Conservation (phyloP, 2,113 vertebrate species). For the Caranx ignobilis region DNA sequence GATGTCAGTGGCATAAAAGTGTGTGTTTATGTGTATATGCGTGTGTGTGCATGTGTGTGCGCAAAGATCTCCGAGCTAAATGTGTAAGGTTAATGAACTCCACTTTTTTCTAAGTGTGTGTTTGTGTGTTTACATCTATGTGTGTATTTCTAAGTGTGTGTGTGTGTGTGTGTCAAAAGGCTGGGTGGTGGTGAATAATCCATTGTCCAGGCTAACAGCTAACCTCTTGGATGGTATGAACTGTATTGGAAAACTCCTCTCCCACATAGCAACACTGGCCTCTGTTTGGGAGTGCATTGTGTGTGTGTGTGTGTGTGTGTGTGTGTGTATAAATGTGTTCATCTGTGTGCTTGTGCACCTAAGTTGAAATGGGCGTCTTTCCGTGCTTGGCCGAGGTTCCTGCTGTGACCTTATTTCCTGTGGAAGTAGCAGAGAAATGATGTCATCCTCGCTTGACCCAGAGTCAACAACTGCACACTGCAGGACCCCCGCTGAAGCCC, state of each 20-base stretch:
- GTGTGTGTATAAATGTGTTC: constrained; percentile 43
- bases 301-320: constrained; percentile 33
- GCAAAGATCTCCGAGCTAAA: constrained; percentile 20
- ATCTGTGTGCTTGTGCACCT: constrained; percentile 51
- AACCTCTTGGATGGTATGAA: constrained; percentile 61
- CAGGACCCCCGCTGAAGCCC: background rate
- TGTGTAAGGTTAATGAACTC: constrained; percentile 20
- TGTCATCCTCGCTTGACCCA: constrained; percentile 75
- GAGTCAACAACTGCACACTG: constrained; percentile 71
- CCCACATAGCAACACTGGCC: constrained; percentile 48
- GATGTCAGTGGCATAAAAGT: constrained; percentile 62
- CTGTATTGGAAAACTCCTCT: constrained; percentile 57
- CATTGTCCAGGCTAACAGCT: constrained; percentile 54
- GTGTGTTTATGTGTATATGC: constrained; percentile 28
- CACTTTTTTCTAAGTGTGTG: constrained; percentile 1
- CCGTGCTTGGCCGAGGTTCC: constrained; percentile 74
- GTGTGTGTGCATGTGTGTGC: background rate
- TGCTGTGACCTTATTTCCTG: constrained; percentile 86
- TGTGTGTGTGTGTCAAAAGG: constrained; percentile 15
- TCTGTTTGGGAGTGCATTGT: constrained; percentile 28
- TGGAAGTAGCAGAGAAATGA: constrained; percentile 75
- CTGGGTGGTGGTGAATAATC: constrained; percentile 30
- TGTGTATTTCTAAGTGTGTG: constrained; percentile 5
- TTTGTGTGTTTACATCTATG: background rate
- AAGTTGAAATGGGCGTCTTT: constrained; percentile 49